Evolutionary conservation across 2,888 invertebrate genomes (phyloP).

Genomic region (Pandemis corylana): DNA sequence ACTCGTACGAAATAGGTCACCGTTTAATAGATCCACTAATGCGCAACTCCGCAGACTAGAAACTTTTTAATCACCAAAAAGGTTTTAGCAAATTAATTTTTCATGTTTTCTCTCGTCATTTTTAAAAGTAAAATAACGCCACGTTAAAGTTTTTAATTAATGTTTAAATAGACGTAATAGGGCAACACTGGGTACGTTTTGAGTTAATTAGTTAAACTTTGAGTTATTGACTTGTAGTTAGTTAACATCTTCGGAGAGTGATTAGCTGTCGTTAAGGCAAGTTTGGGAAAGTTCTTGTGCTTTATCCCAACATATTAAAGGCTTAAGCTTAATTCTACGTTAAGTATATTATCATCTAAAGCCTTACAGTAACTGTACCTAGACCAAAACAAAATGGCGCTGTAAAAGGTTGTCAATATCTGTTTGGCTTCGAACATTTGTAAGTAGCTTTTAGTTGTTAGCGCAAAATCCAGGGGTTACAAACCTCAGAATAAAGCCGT

Average conservation of each 20-base stretch:
- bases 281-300: slow-evolving; percentile 34
- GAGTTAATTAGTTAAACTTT: slow-evolving; percentile 64
- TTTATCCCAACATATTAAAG: slow-evolving; percentile 38
- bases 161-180: slow-evolving; percentile 58
- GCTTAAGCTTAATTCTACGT: slow-evolving; percentile 27
- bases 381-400: not conserved
- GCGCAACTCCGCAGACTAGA: slow-evolving; percentile 17
- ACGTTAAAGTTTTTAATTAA: slow-evolving; percentile 57
- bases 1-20: slow-evolving; percentile 1
- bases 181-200: slow-evolving; percentile 51
- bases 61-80: slow-evolving; percentile 20
- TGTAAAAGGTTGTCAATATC: not conserved
- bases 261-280: slow-evolving; percentile 51
- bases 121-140: slow-evolving; percentile 27
- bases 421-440: not conserved
- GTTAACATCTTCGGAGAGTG: slow-evolving; percentile 50
- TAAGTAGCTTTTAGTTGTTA: not conserved
- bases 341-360: slow-evolving; percentile 19
- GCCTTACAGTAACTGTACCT: not conserved
- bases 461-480: slow-evolving; percentile 16
- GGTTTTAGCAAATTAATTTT: slow-evolving; percentile 20
- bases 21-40: slow-evolving; percentile 13
- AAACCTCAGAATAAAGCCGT: slow-evolving; percentile 21
- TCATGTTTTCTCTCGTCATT: slow-evolving; percentile 23
- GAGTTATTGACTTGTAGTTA: slow-evolving; percentile 61